Evolutionary conservation across 2,113 vertebrate genomes (phyloP).

Genomic region (Cygnus buccinator): DNA sequence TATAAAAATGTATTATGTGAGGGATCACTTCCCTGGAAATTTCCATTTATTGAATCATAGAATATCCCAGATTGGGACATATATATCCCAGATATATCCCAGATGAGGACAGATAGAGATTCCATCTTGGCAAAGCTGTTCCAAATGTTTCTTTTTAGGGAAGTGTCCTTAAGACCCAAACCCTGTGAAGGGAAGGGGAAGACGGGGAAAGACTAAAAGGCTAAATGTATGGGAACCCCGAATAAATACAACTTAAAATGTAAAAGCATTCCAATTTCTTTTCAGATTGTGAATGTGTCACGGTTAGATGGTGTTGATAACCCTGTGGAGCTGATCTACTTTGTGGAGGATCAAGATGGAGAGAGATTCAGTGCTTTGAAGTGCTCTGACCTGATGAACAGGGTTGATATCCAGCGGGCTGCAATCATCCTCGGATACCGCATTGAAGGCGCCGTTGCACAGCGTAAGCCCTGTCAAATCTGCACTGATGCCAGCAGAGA

Average conservation of each 20-base stretch:
- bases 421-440: constrained; percentile 97
- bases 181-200: neutral
- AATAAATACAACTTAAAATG: neutral
- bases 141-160: neutral
- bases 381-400: constrained; percentile 88
- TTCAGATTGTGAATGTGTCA: constrained; percentile 89
- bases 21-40: neutral
- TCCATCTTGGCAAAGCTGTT: neutral
- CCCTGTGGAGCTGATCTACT: constrained; percentile 93
- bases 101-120: neutral
- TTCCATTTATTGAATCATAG: neutral
- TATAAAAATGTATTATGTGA: neutral
- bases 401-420: constrained; percentile 91
- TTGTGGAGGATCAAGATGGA: constrained; percentile 89
- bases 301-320: constrained; percentile 83
- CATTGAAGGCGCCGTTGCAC: constrained; percentile 89
- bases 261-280: constrained; percentile 1
- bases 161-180: neutral
- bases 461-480: constrained; percentile 83
- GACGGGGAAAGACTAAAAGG: neutral
- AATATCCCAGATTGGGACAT: neutral
- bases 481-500: neutral
- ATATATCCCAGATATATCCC: no score
- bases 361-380: constrained; percentile 85
- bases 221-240: neutral